Base-by-base conservation (phyloP, 2,113 vertebrate species). In the Psilopsiagon aurifrons region DNA sequence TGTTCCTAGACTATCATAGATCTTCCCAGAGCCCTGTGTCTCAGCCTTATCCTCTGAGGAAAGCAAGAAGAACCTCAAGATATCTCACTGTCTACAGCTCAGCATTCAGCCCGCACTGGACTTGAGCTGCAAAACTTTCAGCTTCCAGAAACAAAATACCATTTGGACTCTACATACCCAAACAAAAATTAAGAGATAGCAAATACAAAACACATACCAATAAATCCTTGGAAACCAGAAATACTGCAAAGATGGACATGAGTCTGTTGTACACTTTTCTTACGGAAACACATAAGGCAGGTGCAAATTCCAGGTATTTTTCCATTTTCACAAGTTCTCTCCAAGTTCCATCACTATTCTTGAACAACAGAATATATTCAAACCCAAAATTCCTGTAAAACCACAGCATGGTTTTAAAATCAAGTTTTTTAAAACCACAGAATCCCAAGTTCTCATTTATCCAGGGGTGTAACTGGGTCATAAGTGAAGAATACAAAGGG, bases 301-400 rank as follows among this genome's bases (percentile, higher is more conserved):
- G 67, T 84, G 29, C 23, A 55, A 35, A 31, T 87, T 71, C 13
- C 28, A 11, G 16, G 2, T 54, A 27, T 49, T 83, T 57, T 91
- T 46, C 62, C 71, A 59, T 39, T 81, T 86, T 41, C 19, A 37
- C 24, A 28, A 91, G 35, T 71, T 25, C 71, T 86, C 89, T 78
- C 6, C 3, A 76, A 75, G 29, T 79, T 92, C 39, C 24, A 79
- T n/a, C 12, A 74, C n/a, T 94, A 66, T 76, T 69, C 52, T 69
- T 85, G 54, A 95, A 83, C 22, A 37, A 35, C 63, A 92, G 44
- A 75, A 33, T 6, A 67, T 23, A 33, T 39, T 90, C 31, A 67
- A 78, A 80, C 49, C 60, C 70, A 66, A 71, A 94, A 90, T 85
- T 79, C 78, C 75, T 63, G 16, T 41, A 83, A 94, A 93, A 83